Conservation (phyloP, 2,113 vertebrate species). For the Nanger granti region DNA sequence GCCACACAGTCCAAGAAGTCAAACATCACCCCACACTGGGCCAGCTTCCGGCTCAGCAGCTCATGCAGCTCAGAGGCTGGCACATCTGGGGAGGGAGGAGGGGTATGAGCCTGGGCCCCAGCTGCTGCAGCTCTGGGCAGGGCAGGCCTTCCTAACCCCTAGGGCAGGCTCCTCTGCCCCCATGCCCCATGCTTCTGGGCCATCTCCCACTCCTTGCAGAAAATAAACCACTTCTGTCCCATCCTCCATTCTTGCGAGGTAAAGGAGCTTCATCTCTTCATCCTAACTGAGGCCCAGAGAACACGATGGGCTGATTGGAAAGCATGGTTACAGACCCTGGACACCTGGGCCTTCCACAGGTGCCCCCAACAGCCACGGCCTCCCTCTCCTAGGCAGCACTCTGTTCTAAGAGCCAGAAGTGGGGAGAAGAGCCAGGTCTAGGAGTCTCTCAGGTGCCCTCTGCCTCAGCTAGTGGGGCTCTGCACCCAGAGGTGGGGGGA, state of each 20-base stretch:
- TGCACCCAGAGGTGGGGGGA: background rate
- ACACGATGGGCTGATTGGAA: background rate
- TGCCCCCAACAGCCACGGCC: background rate
- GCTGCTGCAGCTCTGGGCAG: background rate
- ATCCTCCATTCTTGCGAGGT: background rate
- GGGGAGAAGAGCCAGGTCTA: background rate
- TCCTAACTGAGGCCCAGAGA: background rate
- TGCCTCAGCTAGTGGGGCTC: background rate
- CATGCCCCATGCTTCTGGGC: background rate
- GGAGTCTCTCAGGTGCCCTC: background rate
- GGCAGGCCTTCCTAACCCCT: background rate
- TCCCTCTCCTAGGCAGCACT: background rate
- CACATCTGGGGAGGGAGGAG: conserved; percentile 75
- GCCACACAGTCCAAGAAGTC: conserved; percentile 95
- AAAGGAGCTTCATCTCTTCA: background rate
- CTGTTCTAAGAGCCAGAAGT: background rate
- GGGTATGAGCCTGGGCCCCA: background rate
- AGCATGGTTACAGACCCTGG: background rate
- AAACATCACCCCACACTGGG: conserved; percentile 92
- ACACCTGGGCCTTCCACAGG: background rate
- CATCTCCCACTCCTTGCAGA: background rate
- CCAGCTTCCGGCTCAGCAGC: conserved; percentile 92
- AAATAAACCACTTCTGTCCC: background rate
- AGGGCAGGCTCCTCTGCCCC: background rate
- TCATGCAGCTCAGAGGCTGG: conserved; percentile 91